Percentiles rank a stretch among this genome's conserved stretches.
phyloP scores from a whole-genome alignment of 1,140 invertebrate genomes.

The Bactericera cockerelli region DNA sequence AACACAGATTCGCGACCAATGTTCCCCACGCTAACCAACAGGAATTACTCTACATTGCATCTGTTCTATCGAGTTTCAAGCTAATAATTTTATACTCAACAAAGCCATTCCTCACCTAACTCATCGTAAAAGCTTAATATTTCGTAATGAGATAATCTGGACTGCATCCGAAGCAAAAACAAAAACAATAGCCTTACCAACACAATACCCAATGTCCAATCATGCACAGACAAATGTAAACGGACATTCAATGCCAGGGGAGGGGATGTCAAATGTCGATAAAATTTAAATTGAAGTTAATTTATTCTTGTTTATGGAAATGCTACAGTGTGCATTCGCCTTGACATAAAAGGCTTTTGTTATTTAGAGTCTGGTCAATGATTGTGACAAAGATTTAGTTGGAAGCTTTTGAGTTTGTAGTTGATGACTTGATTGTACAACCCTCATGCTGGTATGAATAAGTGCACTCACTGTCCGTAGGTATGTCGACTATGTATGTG shows the following conservation, averaged over 20 bases:
- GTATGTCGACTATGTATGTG: background rate
- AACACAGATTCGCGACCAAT: too few species aligned
- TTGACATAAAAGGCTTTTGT: background rate
- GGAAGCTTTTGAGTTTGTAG: background rate
- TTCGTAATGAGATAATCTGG: conserved; percentile 5
- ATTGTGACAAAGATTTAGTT: conserved; percentile 6
- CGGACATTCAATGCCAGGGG: background rate
- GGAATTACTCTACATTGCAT: too few species aligned
- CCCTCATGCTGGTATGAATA: too few species aligned
- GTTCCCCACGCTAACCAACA: too few species aligned
- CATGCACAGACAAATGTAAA: conserved; percentile 7
- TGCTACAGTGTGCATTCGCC: background rate
- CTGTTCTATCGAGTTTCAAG: too few species aligned
- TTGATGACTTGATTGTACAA: background rate
- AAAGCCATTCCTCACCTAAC: too few species aligned
- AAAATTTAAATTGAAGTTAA: conserved; percentile 7
- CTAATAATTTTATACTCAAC: too few species aligned
- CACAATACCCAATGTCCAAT: background rate
- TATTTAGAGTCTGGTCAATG: background rate
- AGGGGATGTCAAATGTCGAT: conserved; percentile 8
- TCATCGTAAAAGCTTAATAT: too few species aligned
- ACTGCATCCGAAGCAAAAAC: background rate
- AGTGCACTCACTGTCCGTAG: background rate
- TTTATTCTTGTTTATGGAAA: conserved; percentile 3
- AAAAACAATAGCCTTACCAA: background rate